phyloP scores from a whole-genome alignment of 2,797 vertebrate species.

The Pseudotriccus pelzelni region DNA sequence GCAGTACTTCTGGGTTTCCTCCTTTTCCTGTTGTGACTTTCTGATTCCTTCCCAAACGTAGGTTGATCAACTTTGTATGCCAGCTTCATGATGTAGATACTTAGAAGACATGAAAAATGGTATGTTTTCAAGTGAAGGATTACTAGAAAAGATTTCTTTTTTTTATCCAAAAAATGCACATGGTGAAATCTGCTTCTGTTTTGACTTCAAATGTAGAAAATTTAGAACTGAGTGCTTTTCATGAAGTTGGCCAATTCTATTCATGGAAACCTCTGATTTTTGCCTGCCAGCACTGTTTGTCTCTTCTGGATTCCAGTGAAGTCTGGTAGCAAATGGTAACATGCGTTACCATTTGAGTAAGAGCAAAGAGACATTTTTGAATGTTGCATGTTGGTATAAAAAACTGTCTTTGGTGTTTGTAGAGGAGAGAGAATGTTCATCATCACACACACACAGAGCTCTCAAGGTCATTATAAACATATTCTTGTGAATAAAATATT shows the following conservation, averaged over 20 bases:
- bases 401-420: not conserved
- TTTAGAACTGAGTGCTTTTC: not conserved
- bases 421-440: not conserved
- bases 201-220: not conserved
- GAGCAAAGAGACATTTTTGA: not conserved
- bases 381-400: not conserved
- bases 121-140: not conserved
- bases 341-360: not conserved
- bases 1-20: not conserved
- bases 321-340: not conserved
- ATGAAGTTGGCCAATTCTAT: not conserved
- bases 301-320: not conserved
- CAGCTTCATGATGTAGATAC: not conserved
- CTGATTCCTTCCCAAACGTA: not conserved
- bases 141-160: not conserved
- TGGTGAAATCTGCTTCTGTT: not conserved
- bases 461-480: not conserved
- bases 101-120: not conserved
- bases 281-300: not conserved
- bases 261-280: not conserved
- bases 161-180: not conserved
- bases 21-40: constrained; percentile 25
- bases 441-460: not conserved
- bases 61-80: not conserved
- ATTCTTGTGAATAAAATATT: not conserved